Conservation (phyloP, 2,888 invertebrate species). For the Serrognathus titanus region DNA sequence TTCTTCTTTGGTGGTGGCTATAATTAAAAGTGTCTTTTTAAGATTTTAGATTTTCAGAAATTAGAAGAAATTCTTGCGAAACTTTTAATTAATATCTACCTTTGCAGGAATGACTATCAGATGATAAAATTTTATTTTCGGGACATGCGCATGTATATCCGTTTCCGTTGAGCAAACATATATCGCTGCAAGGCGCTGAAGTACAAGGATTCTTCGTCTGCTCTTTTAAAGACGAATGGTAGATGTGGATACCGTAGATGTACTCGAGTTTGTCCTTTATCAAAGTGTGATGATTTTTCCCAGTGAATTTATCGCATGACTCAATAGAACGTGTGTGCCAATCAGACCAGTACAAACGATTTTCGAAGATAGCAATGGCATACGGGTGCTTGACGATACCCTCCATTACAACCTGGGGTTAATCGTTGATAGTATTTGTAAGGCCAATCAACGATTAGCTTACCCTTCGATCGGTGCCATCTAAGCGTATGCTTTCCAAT, state of each 20-base stretch:
- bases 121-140: conserved; percentile 60
- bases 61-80: not conserved
- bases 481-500: conserved; percentile 63
- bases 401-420: conserved; percentile 48
- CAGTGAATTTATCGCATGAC: conserved; percentile 73
- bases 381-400: conserved; percentile 76
- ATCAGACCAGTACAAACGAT: conserved; percentile 87
- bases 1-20: conserved; percentile 42
- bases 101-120: conserved; percentile 57
- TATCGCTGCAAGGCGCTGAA: conserved; percentile 64
- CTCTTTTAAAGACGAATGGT: conserved; percentile 65
- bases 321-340: conserved; percentile 74
- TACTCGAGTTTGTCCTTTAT: conserved; percentile 51
- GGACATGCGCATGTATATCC: conserved; percentile 73
- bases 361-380: conserved; percentile 82
- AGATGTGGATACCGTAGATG: conserved; percentile 68
- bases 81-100: conserved; percentile 38
- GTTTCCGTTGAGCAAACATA: conserved; percentile 69
- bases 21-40: not conserved
- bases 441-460: conserved; percentile 17
- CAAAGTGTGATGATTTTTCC: conserved; percentile 58
- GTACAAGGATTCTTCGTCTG: conserved; percentile 61
- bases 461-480: conserved; percentile 65
- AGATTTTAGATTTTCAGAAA: conserved; percentile 30
- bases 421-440: not conserved